phyloP scores from a whole-genome alignment of 2,113 vertebrate genomes.

The Phylloscopus whistleri region DNA sequence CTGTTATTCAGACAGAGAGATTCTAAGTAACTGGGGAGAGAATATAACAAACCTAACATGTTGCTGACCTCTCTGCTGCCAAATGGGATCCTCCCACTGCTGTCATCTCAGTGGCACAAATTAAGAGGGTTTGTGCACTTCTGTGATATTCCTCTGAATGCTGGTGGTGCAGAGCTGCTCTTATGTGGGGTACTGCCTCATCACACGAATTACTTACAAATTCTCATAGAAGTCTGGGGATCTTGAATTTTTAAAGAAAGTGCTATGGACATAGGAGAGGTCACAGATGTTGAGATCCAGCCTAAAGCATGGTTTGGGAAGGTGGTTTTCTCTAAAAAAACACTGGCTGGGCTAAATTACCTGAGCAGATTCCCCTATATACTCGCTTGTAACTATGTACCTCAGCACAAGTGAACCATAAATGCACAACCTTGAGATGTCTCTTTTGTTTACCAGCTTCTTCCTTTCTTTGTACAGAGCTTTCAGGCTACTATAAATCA shows the following conservation, averaged over 20 bases:
- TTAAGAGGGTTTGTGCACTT: background rate
- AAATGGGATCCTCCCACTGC: background rate
- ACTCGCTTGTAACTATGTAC: background rate
- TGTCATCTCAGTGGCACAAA: background rate
- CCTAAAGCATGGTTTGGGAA: background rate
- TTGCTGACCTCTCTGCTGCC: background rate
- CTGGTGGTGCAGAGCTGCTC: background rate
- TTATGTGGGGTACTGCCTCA: background rate
- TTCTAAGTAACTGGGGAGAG: background rate
- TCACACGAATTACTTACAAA: background rate
- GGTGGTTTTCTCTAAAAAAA: background rate
- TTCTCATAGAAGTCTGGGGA: background rate
- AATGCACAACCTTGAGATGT: background rate
- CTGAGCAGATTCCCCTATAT: background rate
- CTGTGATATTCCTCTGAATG: background rate
- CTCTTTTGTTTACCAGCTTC: background rate
- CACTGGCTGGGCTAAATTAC: background rate
- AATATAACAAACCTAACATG: background rate
- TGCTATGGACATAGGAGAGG: background rate
- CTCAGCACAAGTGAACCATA: background rate
- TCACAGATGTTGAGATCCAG: background rate
- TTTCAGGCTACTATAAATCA: background rate
- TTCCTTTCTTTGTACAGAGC: background rate
- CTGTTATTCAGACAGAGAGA: background rate
- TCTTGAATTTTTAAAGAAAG: background rate